These are phyloP conservation scores for Ecdyonurus torrentis DNA, from an alignment of 2,888 invertebrate genomes.

Conservation along the genomic window DNA sequence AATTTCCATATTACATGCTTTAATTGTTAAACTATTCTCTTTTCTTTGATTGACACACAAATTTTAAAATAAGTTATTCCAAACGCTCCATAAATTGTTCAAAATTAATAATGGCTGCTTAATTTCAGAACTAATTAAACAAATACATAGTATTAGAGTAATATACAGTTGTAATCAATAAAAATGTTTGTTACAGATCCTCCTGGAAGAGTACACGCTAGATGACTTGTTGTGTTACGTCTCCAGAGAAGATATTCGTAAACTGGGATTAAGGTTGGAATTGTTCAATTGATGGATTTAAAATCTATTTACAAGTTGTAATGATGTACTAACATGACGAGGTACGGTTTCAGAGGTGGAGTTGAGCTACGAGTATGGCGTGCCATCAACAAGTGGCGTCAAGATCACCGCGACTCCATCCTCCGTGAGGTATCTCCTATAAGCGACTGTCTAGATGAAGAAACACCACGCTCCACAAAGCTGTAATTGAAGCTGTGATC, in stretches of 20 bases:
- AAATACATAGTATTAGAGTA: too few species aligned
- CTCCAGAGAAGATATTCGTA: constrained; percentile 64
- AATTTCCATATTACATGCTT: too few species aligned
- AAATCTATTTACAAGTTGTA: not conserved
- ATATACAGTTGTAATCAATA: too few species aligned
- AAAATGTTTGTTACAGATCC: constrained; percentile 31
- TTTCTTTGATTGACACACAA: too few species aligned
- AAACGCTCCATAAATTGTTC: too few species aligned
- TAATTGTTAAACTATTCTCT: too few species aligned
- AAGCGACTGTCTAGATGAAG: not conserved
- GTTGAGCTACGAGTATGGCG: constrained; percentile 74
- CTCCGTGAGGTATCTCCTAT: not conserved
- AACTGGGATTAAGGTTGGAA: constrained; percentile 59
- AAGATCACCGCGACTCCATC: constrained; percentile 8
- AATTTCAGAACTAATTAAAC: too few species aligned
- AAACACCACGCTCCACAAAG: not conserved
- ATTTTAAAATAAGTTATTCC: too few species aligned
- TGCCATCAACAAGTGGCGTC: constrained; percentile 47
- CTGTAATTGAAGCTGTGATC: not conserved
- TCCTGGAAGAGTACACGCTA: constrained; percentile 58
- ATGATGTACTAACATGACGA: not conserved
- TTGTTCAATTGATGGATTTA: not conserved
- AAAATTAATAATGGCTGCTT: too few species aligned
- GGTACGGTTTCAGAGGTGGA: constrained; percentile 47
- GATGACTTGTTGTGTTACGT: constrained; percentile 63